Conservation (phyloP, 2,888 invertebrate species). For the Pogonocherus hispidulus region DNA sequence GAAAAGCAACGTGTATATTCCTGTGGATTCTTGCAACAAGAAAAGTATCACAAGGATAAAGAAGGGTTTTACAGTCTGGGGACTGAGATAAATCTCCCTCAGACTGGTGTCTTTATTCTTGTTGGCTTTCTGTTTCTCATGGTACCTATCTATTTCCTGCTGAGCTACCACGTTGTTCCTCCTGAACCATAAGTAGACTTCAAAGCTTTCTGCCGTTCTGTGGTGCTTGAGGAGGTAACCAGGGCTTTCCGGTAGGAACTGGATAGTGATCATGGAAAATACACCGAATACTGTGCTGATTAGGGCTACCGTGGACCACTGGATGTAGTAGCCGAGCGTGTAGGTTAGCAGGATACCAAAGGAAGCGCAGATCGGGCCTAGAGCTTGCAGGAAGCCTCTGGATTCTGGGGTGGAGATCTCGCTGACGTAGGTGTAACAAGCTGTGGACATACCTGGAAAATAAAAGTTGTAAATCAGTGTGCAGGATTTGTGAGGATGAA, state of each 20-base stretch:
- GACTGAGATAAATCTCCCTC: conserved; percentile 65
- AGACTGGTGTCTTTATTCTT: conserved; percentile 43
- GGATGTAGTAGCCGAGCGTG: conserved; percentile 76
- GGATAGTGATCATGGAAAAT: conserved; percentile 73
- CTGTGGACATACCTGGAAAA: conserved; percentile 77
- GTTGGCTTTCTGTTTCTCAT: conserved; percentile 47
- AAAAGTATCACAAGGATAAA: conserved; percentile 76
- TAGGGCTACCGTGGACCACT: conserved; percentile 78
- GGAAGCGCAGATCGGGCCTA: conserved; percentile 80
- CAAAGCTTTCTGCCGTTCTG: conserved; percentile 72
- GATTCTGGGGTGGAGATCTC: conserved; percentile 79
- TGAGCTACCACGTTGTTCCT: conserved; percentile 76
- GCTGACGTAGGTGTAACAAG: conserved; percentile 78
- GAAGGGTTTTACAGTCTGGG: conserved; percentile 79
- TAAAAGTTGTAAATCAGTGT: conserved; percentile 2
- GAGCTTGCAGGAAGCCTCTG: conserved; percentile 77
- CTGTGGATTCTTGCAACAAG: conserved; percentile 80
- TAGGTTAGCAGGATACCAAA: conserved; percentile 81
- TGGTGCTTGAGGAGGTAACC: conserved; percentile 76
- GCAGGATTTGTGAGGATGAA: too few relatives aligned
- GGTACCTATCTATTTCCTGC: conserved; percentile 72
- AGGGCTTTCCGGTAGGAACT: conserved; percentile 79
- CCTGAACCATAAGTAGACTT: conserved; percentile 76
- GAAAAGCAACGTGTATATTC: conserved; percentile 80
- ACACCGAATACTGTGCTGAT: conserved; percentile 74